Conservation (phyloP, 2,797 vertebrate genomes). For the Picus viridis region DNA sequence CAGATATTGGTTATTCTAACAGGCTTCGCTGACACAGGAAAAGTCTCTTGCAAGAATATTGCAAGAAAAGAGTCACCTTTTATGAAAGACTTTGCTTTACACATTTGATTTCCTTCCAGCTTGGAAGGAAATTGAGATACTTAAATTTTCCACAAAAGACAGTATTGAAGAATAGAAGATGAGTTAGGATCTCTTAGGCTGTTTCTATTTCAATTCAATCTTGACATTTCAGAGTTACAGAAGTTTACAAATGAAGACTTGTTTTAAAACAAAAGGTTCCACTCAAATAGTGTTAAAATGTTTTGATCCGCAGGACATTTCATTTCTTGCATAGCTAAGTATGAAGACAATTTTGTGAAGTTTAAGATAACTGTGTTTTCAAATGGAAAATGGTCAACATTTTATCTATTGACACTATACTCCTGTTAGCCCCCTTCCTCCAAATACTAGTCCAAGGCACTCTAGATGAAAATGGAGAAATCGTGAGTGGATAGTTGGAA, state of each 20-base stretch:
- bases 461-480: not conserved
- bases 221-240: slow-evolving; percentile 19
- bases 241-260: not conserved
- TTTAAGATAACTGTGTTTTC: not conserved
- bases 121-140: slow-evolving; percentile 45
- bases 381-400: not conserved
- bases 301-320: not conserved
- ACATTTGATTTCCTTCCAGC: slow-evolving; percentile 51
- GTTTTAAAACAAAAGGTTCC: slow-evolving; percentile 43
- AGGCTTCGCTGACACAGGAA: slow-evolving; percentile 2
- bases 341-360: not conserved
- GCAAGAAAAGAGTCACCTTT: slow-evolving; percentile 42
- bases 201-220: not conserved
- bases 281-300: slow-evolving; percentile 10
- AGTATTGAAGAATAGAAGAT: not conserved
- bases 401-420: not conserved
- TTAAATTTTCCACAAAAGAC: slow-evolving; percentile 57
- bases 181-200: not conserved
- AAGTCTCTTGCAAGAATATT: slow-evolving; percentile 23
- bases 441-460: not conserved
- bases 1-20: slow-evolving; percentile 41
- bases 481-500: not conserved
- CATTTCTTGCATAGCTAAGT: not conserved
- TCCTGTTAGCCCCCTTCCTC: not conserved
- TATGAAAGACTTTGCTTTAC: slow-evolving; percentile 55